Percentiles rank a stretch among this genome's conserved stretches.
Conservation (phyloP, 92 coral and sea anemone genomes). For the Zoanthus solanderi region DNA sequence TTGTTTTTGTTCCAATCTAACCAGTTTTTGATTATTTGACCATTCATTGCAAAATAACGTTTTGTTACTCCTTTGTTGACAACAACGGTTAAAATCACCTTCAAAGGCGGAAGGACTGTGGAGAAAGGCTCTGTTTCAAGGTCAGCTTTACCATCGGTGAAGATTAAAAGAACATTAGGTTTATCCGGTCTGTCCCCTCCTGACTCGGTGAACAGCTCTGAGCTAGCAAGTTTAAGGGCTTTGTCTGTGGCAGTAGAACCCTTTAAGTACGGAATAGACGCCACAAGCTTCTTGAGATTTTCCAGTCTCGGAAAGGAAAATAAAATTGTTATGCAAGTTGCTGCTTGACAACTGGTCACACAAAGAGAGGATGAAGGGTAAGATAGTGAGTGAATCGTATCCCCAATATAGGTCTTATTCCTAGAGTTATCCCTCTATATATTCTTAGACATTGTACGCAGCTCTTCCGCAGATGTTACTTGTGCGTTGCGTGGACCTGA, state of each 20-base stretch:
- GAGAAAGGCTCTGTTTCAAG: conserved; percentile 1
- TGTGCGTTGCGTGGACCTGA: too few species aligned
- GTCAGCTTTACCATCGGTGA: conserved; percentile 28
- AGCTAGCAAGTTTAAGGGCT: conserved; percentile 30
- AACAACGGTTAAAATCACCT: not conserved
- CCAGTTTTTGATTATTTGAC: too few species aligned
- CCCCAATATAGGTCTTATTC: too few species aligned
- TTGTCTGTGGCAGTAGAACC: not conserved
- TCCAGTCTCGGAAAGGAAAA: not conserved
- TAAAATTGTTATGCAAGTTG: too few species aligned
- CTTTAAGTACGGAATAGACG: conserved; percentile 6
- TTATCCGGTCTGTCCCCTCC: conserved; percentile 24
- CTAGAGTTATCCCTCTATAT: too few species aligned
- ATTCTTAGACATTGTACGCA: too few species aligned
- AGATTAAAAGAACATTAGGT: conserved; percentile 26
- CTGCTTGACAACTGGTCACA: not conserved
- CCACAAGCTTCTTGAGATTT: conserved; percentile 4
- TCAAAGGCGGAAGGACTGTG: conserved; percentile 13
- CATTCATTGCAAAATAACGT: too few species aligned
- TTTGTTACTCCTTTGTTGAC: too few species aligned
- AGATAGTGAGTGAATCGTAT: not conserved
- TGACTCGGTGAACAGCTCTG: conserved; percentile 10
- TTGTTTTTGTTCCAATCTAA: too few species aligned
- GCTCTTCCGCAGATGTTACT: too few species aligned
- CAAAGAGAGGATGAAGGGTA: not conserved